Percentiles rank a stretch among this genome's conserved stretches.
Evolutionary conservation across 2,797 vertebrate genomes (phyloP).

Genomic region (Thripadectes ignobilis): DNA sequence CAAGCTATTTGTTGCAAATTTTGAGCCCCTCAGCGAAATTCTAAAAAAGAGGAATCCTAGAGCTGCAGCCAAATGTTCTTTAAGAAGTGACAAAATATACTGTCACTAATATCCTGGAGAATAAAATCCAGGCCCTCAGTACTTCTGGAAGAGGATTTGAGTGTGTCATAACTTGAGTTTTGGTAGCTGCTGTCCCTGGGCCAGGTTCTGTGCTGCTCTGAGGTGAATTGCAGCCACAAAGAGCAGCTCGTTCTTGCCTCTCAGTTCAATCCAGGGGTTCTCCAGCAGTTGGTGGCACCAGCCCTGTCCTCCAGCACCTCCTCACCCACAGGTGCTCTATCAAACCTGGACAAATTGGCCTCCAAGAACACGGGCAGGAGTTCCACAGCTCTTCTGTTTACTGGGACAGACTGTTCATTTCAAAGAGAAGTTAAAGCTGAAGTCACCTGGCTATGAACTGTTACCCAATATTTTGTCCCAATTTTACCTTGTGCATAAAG

Average conservation of each 20-base stretch:
- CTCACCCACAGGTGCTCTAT: not conserved
- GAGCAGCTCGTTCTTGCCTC: not conserved
- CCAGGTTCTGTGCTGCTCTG: not conserved
- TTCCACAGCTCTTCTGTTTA: not conserved
- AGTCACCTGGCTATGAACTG: not conserved
- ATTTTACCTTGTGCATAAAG: not conserved
- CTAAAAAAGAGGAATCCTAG: not conserved
- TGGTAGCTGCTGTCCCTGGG: not conserved
- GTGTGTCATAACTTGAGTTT: not conserved
- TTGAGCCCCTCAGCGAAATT: not conserved
- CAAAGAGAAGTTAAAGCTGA: not conserved
- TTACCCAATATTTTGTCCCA: not conserved
- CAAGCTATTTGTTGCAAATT: slow-evolving; percentile 28
- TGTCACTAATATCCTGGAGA: not conserved
- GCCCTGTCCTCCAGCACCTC: not conserved
- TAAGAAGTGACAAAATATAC: not conserved
- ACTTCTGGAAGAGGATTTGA: not conserved
- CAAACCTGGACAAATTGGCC: not conserved
- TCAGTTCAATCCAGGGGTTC: not conserved
- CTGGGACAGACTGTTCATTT: not conserved
- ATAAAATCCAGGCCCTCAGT: not conserved
- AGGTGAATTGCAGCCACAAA: not conserved
- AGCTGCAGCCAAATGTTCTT: not conserved
- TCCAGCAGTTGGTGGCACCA: not conserved
- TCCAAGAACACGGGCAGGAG: not conserved